Percentiles rank a stretch among this genome's conserved stretches.
These are phyloP conservation scores for Cavia porcellus DNA, from an alignment of 2,113 vertebrate species.

Conservation along the genomic window DNA sequence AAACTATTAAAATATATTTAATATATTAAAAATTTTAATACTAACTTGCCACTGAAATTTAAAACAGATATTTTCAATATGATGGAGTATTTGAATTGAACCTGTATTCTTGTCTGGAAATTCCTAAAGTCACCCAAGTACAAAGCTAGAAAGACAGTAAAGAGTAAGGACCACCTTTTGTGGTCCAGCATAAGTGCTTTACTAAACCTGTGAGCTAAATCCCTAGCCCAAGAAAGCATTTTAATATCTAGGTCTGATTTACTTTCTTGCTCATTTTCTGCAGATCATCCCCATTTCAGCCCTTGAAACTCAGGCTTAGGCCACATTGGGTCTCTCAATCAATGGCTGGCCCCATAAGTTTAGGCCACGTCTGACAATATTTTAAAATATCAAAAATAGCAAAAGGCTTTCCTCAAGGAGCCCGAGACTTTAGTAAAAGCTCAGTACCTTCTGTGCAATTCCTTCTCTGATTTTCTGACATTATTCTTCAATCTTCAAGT, in stretches of 20 bases:
- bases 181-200: background rate
- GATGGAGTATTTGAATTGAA: background rate
- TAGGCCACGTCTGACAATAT: slow-evolving; percentile 13
- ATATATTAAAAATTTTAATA: slow-evolving; percentile 12
- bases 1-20: slow-evolving; percentile 60
- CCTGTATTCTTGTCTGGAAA: background rate
- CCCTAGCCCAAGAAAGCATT: background rate
- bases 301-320: slow-evolving; percentile 22
- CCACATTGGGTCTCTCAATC: slow-evolving; percentile 2
- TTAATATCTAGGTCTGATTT: slow-evolving; percentile 26
- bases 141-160: slow-evolving; percentile 29
- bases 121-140: slow-evolving; percentile 38
- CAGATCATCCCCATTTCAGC: background rate
- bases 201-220: background rate
- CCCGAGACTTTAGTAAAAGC: slow-evolving; percentile 6
- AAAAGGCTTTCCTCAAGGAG: background rate
- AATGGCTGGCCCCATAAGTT: background rate
- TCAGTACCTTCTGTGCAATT: slow-evolving; percentile 69
- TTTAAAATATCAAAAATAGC: slow-evolving; percentile 54
- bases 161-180: background rate
- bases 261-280: background rate
- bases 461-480: slow-evolving; percentile 55
- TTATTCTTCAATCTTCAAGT: slow-evolving; percentile 56
- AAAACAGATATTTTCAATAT: slow-evolving; percentile 53
- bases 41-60: slow-evolving; percentile 35